Base-by-base conservation (phyloP, 2,888 invertebrate species). In the Silvanus unidentatus region DNA sequence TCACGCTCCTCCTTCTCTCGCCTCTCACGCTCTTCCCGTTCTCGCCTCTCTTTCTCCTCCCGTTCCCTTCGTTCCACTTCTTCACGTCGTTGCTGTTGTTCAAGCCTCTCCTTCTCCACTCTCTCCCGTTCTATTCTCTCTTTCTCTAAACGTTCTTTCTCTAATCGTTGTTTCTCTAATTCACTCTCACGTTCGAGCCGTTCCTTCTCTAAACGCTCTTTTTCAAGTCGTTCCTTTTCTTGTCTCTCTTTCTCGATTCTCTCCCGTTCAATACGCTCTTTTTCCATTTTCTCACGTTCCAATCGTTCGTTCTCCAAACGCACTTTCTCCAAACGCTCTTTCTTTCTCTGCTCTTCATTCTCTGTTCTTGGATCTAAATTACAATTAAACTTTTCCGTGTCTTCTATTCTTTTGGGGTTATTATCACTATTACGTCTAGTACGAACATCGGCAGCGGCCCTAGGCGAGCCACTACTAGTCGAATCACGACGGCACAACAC, bases 221-320 rank as follows among this genome's bases (percentile, higher is more conserved):
- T 66, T 40, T 73, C 72, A 14, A 69, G 50, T 22, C 65, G 62
- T 43, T 70, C 69, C 34, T 53, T 54, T 51, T 63, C 60, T 11
- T 57, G 67, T 42, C 63, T 72, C 54, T 73, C 67, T 61, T 71
- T 73, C 51, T 74, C 73, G 29, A 59, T 61, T 16, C 73, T 69
- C 45, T 70, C 69, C 47, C 64, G 56, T 54, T 67, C 66, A 45
- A 58, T 56, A 45, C 55, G 59, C 45, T 67, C 67, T 29, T 65
- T 66, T 41, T 73, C 72, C 14, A 68, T 50, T 22, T 65, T 62
- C 43, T 70, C 69, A 50, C 60, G 62, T 53, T 69, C 60, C 40
- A 63, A 50, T 38, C 65, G 62, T 46, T 70, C 68, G 46, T 70
- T 71, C 29, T 73, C 72, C 40, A 63, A 51, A 38, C 65, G 62